A percentile compares a stretch with the other conserved stretches of the same genome.
Evolutionary conservation across 2,888 invertebrate genomes (phyloP).

Genomic region (Notodonta dromedarius): DNA sequence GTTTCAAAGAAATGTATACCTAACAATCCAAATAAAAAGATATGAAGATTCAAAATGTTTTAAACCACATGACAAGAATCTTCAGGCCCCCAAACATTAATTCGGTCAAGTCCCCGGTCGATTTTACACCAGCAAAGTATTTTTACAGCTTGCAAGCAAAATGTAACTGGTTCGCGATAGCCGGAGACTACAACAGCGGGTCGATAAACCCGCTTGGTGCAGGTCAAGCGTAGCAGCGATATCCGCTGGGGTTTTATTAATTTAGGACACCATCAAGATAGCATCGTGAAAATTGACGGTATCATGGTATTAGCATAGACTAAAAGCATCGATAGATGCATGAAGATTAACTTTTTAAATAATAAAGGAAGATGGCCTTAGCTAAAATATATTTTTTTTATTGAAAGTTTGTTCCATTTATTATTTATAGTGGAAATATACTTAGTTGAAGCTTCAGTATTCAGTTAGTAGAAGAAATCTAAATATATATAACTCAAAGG

Average conservation of each 20-base stretch:
- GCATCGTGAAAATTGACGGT: not conserved
- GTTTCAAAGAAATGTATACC: not conserved
- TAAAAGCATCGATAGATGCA: not conserved
- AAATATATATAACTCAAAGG: too few relatives aligned
- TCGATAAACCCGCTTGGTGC: conserved; percentile 45
- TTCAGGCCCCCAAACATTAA: too few relatives aligned
- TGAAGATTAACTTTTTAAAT: not conserved
- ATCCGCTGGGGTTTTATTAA: conserved; percentile 30
- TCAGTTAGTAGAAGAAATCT: too few relatives aligned
- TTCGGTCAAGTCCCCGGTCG: not conserved
- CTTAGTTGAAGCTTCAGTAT: too few relatives aligned
- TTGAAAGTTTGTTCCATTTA: too few relatives aligned
- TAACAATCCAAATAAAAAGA: too few relatives aligned
- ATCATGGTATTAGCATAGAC: not conserved
- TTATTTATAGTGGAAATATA: too few relatives aligned
- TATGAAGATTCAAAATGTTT: too few relatives aligned
- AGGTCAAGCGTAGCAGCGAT: conserved; percentile 36
- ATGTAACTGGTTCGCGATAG: conserved; percentile 17
- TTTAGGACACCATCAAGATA: conserved; percentile 19
- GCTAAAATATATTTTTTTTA: too few relatives aligned
- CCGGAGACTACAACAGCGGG: conserved; percentile 39
- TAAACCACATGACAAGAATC: too few relatives aligned
- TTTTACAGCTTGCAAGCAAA: not conserved
- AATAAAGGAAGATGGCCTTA: not conserved
- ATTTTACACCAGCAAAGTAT: not conserved